Evolutionary conservation across 1,140 invertebrate species (phyloP), one percentile per base, ranked within the genome.

Genomic region (Temnothorax nylanderi): DNA sequence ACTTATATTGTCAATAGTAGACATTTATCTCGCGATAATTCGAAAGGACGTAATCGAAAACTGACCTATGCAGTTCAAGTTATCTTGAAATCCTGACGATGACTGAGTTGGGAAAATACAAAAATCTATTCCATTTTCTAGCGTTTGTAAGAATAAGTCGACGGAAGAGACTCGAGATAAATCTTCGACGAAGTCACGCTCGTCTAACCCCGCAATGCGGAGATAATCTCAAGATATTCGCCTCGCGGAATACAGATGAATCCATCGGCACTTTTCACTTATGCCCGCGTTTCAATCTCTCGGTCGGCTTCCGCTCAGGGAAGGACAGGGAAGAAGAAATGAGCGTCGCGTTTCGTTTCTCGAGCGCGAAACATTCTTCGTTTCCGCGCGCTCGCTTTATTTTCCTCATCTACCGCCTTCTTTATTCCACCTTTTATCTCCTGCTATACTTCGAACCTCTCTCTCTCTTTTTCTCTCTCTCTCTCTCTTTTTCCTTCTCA

Each of bases 221-320:
- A 85, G 92, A 92, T 93, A 93, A 93, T 92, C 92, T 90, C 71
- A 58, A 91, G 92, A 90, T 93, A 92, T 87, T 92, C 91, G 91
- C 87, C 87, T 75, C 67, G 76, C 78, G 85, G 92, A 93, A 93
- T 93, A 93, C 92, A 91, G 86, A 93, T 93, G 92, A 93, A 93
- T 93, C 92, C 91, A 91, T 92, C 89, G 88, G 86, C 62, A 76
- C 82, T 82, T 88, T 92, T 91, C 91, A 90, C 91, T 89, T 90
- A 87, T 62, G 78, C 56, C 32, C 78, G 49, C 91, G 49, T 78
- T 85, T 87, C 80, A 69, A 89, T 81, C 67, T 74, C 81, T 13
- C 41, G 56, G 49, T 65, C 67, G 58, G 47, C 62, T 65, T 64
- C 67, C 72, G 44, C 18, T 64, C 26, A 26, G n/a, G 4, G 26